phyloP scores from a whole-genome alignment of 2,113 vertebrate genomes.

The Lagopus leucura region DNA sequence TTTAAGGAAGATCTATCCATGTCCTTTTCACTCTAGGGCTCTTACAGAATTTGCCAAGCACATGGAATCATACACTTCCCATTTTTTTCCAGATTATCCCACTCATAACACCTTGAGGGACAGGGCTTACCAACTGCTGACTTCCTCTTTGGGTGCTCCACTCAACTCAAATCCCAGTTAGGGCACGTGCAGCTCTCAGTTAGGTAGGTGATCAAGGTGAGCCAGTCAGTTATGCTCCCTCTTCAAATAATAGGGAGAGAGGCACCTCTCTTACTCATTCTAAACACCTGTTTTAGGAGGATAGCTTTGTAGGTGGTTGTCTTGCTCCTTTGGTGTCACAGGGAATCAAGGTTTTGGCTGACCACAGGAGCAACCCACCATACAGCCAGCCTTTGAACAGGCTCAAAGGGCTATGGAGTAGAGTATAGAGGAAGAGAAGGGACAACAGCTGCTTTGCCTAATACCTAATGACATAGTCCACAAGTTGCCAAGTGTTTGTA shows the following conservation, averaged over 20 bases:
- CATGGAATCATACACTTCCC: accelerated
- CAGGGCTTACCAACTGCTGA: accelerated
- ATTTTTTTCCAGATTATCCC: background rate
- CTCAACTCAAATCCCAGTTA: background rate
- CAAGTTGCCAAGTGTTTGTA: background rate
- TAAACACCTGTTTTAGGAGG: background rate
- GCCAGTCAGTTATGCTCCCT: background rate
- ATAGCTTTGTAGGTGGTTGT: background rate
- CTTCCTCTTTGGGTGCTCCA: background rate
- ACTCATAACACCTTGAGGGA: accelerated
- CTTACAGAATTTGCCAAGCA: background rate
- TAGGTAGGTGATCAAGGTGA: background rate
- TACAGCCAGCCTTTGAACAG: accelerated
- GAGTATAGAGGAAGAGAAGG: background rate
- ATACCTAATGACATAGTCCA: background rate
- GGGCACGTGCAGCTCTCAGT: background rate
- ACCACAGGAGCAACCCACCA: background rate
- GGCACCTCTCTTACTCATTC: background rate
- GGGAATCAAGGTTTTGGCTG: background rate
- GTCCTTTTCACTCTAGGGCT: accelerated
- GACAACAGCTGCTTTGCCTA: background rate
- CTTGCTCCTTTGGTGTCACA: background rate
- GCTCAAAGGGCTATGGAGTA: accelerated
- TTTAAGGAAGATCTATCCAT: accelerated
- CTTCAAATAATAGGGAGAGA: background rate